phyloP scores from a whole-genome alignment of 2,888 invertebrate species.

The Syrphus vitripennis region DNA sequence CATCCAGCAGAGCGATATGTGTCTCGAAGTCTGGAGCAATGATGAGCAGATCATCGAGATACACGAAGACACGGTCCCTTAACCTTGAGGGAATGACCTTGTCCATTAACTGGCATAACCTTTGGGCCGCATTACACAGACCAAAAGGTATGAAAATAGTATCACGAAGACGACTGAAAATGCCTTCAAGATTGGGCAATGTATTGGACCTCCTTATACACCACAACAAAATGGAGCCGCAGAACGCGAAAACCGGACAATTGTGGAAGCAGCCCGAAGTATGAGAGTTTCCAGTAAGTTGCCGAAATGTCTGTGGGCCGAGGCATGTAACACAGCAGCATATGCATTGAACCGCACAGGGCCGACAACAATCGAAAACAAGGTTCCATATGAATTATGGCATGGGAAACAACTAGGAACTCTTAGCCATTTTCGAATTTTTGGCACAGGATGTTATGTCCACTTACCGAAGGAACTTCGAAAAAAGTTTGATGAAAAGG shows the following conservation, averaged over 20 bases:
- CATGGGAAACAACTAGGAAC: background rate
- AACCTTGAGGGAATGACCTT: too few relatives aligned
- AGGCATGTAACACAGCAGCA: constrained; percentile 10
- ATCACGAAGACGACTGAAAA: background rate
- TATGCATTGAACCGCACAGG: constrained; percentile 2
- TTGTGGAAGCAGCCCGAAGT: constrained; percentile 9
- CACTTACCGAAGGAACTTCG: background rate
- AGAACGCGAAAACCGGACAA: constrained; percentile 8
- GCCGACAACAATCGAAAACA: background rate
- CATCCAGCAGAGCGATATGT: too few relatives aligned
- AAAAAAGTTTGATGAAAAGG: too few relatives aligned
- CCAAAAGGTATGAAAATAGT: constrained; percentile 23
- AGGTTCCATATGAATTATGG: constrained; percentile 25
- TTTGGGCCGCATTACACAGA: too few relatives aligned
- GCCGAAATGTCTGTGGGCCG: background rate
- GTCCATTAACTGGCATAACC: too few relatives aligned
- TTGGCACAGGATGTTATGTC: constrained; percentile 11
- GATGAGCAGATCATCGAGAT: too few relatives aligned
- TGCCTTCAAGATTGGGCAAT: background rate
- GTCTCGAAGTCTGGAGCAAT: too few relatives aligned
- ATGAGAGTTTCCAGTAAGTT: constrained; percentile 16
- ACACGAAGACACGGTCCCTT: too few relatives aligned
- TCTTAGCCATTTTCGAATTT: background rate
- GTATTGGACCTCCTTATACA: background rate
- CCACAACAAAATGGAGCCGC: constrained; percentile 1